Evolutionary conservation across 1,140 invertebrate genomes (phyloP), one percentile per base, ranked within the genome.

Genomic region (Sesamia nonagrioides): DNA sequence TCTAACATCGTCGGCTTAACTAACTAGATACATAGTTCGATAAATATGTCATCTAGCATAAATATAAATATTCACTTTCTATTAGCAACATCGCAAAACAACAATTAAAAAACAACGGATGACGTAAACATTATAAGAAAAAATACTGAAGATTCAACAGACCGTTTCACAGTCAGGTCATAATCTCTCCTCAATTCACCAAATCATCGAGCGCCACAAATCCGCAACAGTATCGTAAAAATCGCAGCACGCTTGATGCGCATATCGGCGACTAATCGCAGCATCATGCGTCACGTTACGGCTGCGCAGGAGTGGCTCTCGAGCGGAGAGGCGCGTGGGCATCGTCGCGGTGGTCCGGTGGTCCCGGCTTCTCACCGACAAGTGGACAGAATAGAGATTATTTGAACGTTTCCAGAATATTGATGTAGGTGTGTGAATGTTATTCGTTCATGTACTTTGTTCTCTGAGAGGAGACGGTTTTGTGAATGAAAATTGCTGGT

Each of bases 311-410:
- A 71, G 76, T 78, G 75, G 61, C 61, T 66, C 75, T 77, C 52
- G 52, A 71, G 63, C 33, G 45, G 54, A 69, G 37, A 37, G 78
- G 37, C 48, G 79, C 79, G 79, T 81, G 75, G 79, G 79, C 56
- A 58, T 45, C 40, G 18, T n/a, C 48, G 56, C 33, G 78, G 78
- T 79, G 78, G 78, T 79, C 78, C 60, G 13, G n/a, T 17, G 60
- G 11, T 35, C 21, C 27, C 6, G 58, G 8, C 18, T 21, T 13
- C 63, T 48, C 63, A 42, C 42, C 63, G 42, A 68, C 63, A 48
- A 63, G 60, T 63, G 60, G 63, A 68, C 63, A 15, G 63, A 42
- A 68, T 48, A 68, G 63, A 48, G 6, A 45, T 66, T 68, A 68
- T 68, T 68, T 68, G 63, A 50, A 68, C 63, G 40, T 27, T 50